These are phyloP conservation scores for Hydrocynus forskahlii DNA, from an alignment of 2,797 vertebrate genomes.

Conservation along the genomic window DNA sequence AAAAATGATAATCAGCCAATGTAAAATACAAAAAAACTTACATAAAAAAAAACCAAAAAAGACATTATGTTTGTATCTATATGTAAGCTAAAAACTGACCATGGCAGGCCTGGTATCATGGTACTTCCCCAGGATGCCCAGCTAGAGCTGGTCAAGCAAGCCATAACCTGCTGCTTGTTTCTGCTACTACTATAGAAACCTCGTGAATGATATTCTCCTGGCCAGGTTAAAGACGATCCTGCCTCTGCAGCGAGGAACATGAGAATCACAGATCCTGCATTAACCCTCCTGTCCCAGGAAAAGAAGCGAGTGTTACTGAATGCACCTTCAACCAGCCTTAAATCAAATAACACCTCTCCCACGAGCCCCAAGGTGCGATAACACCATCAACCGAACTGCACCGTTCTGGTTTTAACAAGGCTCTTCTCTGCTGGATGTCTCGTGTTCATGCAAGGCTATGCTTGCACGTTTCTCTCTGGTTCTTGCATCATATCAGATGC, in stretches of 20 bases:
- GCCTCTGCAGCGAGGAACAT: not conserved
- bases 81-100: too few species aligned
- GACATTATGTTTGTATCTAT: too few species aligned
- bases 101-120: too few species aligned
- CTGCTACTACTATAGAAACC: too few species aligned
- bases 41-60: too few species aligned
- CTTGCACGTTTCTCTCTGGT: conserved; percentile 34
- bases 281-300: not conserved
- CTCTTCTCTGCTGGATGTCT: not conserved
- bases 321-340: not conserved
- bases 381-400: not conserved
- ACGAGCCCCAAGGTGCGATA: not conserved
- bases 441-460: conserved; percentile 5
- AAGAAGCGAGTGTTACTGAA: not conserved
- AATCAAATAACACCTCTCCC: conserved; percentile 3
- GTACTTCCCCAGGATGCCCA: too few species aligned
- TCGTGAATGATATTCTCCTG: not conserved
- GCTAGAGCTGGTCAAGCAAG: not conserved
- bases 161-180: not conserved
- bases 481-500: conserved; percentile 40
- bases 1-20: too few species aligned
- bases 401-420: not conserved
- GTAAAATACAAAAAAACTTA: too few species aligned
- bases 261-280: not conserved
- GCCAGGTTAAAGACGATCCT: not conserved